Evolutionary conservation across 2,113 vertebrate species (phyloP).

Genomic region (Caretta caretta): DNA sequence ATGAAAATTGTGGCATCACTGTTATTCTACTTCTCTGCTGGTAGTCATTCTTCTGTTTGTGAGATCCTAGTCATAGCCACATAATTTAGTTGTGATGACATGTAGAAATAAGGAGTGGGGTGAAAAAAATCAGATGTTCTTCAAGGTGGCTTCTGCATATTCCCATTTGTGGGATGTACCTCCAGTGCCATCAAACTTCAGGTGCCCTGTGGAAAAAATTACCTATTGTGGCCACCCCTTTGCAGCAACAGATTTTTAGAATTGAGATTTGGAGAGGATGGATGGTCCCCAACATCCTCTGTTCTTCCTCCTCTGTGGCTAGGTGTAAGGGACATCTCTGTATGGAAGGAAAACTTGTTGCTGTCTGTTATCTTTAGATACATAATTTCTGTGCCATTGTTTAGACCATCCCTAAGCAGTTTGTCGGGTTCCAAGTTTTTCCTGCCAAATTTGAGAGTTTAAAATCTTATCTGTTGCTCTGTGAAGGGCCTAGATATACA

Average conservation of each 20-base stretch:
- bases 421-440: not conserved
- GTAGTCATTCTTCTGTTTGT: not conserved
- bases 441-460: not conserved
- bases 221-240: not conserved
- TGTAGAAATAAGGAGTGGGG: fast-evolving
- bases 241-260: fast-evolving
- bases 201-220: not conserved
- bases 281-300: not conserved
- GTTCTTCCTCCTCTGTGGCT: not conserved
- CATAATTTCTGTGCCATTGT: not conserved
- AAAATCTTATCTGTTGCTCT: not conserved
- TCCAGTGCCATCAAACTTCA: not conserved
- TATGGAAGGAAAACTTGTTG: not conserved
- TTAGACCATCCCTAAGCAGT: not conserved
- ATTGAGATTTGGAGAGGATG: not conserved
- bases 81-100: not conserved
- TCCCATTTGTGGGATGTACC: not conserved
- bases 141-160: not conserved
- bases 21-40: not conserved
- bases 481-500: not conserved
- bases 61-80: not conserved
- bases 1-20: not conserved
- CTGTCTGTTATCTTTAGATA: not conserved
- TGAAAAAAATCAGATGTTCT: not conserved
- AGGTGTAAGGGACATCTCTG: fast-evolving